These are phyloP conservation scores for Crematogaster levior DNA, from an alignment of 2,888 invertebrate species.

Conservation along the genomic window DNA sequence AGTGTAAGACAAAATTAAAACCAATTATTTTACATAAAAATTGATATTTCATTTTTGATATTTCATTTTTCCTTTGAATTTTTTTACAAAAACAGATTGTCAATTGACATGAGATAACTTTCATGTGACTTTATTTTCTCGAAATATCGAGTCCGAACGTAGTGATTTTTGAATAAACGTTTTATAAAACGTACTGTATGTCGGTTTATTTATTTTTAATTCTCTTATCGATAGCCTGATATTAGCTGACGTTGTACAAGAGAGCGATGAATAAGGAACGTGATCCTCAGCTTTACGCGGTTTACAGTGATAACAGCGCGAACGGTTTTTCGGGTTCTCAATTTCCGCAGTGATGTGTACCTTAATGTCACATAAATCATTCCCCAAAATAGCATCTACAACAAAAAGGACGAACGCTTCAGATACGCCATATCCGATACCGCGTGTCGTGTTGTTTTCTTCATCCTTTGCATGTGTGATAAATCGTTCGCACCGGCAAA, in stretches of 20 bases:
- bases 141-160: not conserved
- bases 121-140: not conserved
- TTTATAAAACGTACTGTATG: not conserved
- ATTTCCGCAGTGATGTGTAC: constrained; percentile 47
- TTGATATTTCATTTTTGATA: not conserved
- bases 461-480: constrained; percentile 46
- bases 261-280: constrained; percentile 36
- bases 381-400: constrained; percentile 19
- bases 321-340: constrained; percentile 53
- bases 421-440: constrained; percentile 44
- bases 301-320: constrained; percentile 56
- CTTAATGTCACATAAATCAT: constrained; percentile 57
- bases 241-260: constrained; percentile 47
- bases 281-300: constrained; percentile 31
- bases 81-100: not conserved
- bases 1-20: not conserved
- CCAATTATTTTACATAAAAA: not conserved
- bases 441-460: constrained; percentile 46
- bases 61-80: not conserved
- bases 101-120: not conserved
- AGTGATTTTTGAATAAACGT: not conserved
- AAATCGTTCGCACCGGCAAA: constrained; percentile 30
- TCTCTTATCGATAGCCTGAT: constrained; percentile 58
- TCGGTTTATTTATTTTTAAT: constrained; percentile 13
- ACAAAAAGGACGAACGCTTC: constrained; percentile 32